phyloP scores from a whole-genome alignment of 2,797 vertebrate genomes.

The Cichlasoma orientale region DNA sequence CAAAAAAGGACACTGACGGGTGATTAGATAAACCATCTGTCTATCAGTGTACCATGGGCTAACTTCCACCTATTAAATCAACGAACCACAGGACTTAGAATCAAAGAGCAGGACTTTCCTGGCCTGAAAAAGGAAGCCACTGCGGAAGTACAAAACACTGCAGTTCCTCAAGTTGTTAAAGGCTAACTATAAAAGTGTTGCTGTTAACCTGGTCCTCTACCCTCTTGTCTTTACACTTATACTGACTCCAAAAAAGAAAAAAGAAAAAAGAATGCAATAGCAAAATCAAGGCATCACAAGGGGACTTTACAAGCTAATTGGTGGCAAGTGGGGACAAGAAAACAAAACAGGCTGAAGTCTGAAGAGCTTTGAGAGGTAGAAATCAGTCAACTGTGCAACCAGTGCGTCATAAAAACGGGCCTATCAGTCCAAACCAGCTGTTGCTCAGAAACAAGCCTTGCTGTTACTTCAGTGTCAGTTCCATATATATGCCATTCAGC shows the following conservation, averaged over 20 bases:
- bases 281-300: neutral
- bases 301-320: neutral
- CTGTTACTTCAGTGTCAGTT: neutral
- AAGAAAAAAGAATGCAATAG: neutral
- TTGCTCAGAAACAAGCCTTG: neutral
- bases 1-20: neutral
- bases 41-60: neutral
- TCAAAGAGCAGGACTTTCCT: neutral
- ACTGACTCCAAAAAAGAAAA: neutral
- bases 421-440: neutral
- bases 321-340: neutral
- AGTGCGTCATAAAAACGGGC: neutral
- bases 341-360: neutral
- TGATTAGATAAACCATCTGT: neutral
- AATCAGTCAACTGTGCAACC: neutral
- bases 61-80: slow-evolving; percentile 1
- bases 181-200: neutral
- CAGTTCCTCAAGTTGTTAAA: neutral
- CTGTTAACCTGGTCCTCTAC: no score
- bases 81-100: neutral
- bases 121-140: neutral
- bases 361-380: neutral
- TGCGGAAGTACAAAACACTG: neutral
- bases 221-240: neutral
- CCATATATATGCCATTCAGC: neutral